A percentile compares a stretch with the other conserved stretches of the same genome.
Evolutionary conservation across 1,140 invertebrate species (phyloP).

Genomic region (Bilobella aurantiaca): DNA sequence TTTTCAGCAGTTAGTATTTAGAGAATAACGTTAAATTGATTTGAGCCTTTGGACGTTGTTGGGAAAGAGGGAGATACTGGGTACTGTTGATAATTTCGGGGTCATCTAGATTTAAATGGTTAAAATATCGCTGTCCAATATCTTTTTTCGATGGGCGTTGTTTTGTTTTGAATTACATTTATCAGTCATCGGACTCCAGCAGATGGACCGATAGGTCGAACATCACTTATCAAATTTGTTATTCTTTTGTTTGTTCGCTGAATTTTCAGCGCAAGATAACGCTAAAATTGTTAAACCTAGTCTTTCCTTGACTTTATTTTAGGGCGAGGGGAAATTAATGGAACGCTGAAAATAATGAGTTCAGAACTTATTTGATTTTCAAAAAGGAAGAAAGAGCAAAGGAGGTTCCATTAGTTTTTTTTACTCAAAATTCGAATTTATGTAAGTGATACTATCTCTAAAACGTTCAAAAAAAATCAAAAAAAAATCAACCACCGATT

Average conservation of each 20-base stretch:
- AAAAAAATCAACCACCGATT: conserved; percentile 3
- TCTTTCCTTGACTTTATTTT: neutral
- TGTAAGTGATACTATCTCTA: neutral
- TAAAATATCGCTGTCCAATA: neutral
- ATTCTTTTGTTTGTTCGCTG: neutral
- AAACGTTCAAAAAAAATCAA: neutral
- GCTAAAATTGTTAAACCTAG: neutral
- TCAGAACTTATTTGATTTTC: neutral
- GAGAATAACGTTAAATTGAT: neutral
- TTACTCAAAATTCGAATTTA: neutral
- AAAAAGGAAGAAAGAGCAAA: neutral
- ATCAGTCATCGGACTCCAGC: neutral
- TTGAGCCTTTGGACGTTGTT: neutral
- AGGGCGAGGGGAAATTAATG: neutral
- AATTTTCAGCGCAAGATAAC: too few species aligned
- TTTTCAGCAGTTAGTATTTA: too few species aligned
- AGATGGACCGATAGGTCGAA: neutral
- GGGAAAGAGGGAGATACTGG: neutral
- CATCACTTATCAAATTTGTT: neutral
- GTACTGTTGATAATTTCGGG: neutral
- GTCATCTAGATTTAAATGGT: neutral
- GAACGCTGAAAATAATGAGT: neutral
- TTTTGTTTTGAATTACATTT: neutral
- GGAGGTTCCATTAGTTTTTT: neutral
- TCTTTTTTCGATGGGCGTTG: neutral